These are phyloP conservation scores for Misgurnus anguillicaudatus DNA, from an alignment of 2,113 vertebrate genomes.

Conservation along the genomic window DNA sequence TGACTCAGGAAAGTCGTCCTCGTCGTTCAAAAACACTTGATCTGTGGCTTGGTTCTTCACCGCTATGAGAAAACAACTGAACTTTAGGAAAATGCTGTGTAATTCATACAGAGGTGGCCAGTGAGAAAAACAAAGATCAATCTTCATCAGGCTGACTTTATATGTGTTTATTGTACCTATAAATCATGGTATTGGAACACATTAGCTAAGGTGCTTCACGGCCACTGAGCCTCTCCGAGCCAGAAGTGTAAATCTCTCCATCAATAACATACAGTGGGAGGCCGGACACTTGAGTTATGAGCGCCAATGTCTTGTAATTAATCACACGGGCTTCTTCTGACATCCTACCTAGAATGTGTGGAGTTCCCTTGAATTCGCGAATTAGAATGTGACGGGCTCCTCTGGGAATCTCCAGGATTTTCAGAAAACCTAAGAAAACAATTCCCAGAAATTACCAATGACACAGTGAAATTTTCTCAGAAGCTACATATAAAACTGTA, in stretches of 20 bases:
- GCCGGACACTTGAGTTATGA: conserved; percentile 35
- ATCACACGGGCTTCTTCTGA: conserved; percentile 2
- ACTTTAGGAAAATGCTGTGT: neutral
- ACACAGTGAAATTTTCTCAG: too few species aligned
- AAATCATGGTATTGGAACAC: conserved; percentile 38
- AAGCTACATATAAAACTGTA: too few species aligned
- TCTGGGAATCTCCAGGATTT: conserved; percentile 94
- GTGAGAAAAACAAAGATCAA: conserved; percentile 9
- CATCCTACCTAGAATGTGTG: conserved; percentile 85
- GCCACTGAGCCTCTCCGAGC: conserved; percentile 26
- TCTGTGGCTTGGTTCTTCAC: conserved; percentile 89
- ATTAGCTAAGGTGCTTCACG: conserved; percentile 32
- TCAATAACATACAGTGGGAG: conserved; percentile 45
- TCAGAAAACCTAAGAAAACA: conserved; percentile 81
- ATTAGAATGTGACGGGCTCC: conserved; percentile 91
- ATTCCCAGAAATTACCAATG: neutral
- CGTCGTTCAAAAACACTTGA: conserved; percentile 84
- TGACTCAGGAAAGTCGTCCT: conserved; percentile 81
- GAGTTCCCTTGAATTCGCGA: conserved; percentile 82
- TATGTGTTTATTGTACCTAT: conserved; percentile 23
- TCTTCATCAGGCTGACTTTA: conserved; percentile 29
- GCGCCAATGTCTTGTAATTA: conserved; percentile 16
- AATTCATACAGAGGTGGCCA: neutral
- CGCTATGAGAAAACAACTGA: conserved; percentile 67
- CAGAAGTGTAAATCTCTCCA: conserved; percentile 42